Evolutionary conservation across 53 echinoderm and acorn worm species (phyloP), one percentile per base, ranked within the genome.

Genomic region (Arbacia lixula): DNA sequence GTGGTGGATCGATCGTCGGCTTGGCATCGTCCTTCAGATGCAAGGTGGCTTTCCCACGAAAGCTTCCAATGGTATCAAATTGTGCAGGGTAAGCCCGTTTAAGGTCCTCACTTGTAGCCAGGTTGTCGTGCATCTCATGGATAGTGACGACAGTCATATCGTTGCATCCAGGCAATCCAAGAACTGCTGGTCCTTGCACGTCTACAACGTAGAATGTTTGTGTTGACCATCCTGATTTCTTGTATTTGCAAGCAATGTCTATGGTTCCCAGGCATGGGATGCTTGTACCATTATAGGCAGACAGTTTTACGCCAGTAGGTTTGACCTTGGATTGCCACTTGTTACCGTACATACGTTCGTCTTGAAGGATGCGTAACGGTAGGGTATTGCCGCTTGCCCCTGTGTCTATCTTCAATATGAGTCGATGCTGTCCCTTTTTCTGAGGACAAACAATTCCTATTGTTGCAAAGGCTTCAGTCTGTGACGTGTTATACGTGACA

Each of bases 381-480:
- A 84, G 77, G 5, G 84, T 93, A 50, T 90, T 90, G 26, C 72
- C 93, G 25, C 67, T 65, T 5, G 93, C 88, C 5, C 90, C 88
- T 22, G 90, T 88, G 68, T 93, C 90, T 0, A 93, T 85, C 42
- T 93, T 90, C 12, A 93, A 27, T 4, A 77, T 30, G 3, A 89
- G 60, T 34, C 33, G 31, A 60, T 93, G 90, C 17, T 60, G 71
- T 17, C 85, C 83, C 11, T 43, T 57, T 54, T 49, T 86, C 14
- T 84, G 39, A 9, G 92, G 86, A 27, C 86, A 92, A 2, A 86
- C 73, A 16, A 92, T 81, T 28, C 86, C 89, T 10, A 93, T 51
- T 51, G 61, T 77, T 17, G 77, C 76, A 62, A 56, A 90, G 2
- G 80, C 89, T 32, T 74, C 75, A 3, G 66, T 51, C 28, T 82